phyloP scores from a whole-genome alignment of 2,888 invertebrate genomes.

The Eledone cirrhosa region DNA sequence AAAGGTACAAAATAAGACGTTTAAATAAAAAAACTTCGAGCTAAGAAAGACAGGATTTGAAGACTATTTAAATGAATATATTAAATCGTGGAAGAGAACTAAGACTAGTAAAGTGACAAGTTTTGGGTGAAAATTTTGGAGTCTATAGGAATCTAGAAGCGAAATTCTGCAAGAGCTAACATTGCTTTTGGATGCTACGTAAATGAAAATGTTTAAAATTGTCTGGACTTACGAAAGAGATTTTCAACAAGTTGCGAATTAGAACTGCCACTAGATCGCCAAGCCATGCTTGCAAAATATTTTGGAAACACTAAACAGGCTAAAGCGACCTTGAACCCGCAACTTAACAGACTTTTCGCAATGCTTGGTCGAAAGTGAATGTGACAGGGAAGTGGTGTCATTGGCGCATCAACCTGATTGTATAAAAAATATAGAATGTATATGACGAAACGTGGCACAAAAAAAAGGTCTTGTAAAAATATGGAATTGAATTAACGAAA shows the following conservation, averaged over 20 bases:
- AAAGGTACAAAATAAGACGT: too few species aligned
- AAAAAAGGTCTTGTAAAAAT: too few species aligned
- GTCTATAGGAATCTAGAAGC: too few species aligned
- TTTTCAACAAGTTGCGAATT: constrained; percentile 56
- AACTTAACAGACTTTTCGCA: background rate
- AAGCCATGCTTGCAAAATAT: constrained; percentile 47
- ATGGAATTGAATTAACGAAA: too few species aligned
- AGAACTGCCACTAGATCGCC: constrained; percentile 57
- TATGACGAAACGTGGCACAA: constrained; percentile 4
- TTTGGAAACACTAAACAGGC: constrained; percentile 1
- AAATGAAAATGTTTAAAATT: background rate
- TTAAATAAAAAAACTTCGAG: too few species aligned
- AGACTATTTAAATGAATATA: too few species aligned
- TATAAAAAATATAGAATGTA: background rate
- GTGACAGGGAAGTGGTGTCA: constrained; percentile 16
- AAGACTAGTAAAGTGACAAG: too few species aligned
- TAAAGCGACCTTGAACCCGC: constrained; percentile 16
- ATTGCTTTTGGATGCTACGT: too few species aligned
- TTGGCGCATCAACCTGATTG: constrained; percentile 4
- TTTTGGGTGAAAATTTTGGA: too few species aligned
- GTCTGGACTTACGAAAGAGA: constrained; percentile 47
- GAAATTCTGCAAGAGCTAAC: too few species aligned
- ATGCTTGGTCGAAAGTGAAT: background rate
- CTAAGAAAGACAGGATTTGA: too few species aligned
- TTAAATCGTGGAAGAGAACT: too few species aligned